Percentiles rank a stretch among this genome's conserved stretches.
Conservation (phyloP, 2,797 vertebrate species). For the Rhinatrema bivittatum region DNA sequence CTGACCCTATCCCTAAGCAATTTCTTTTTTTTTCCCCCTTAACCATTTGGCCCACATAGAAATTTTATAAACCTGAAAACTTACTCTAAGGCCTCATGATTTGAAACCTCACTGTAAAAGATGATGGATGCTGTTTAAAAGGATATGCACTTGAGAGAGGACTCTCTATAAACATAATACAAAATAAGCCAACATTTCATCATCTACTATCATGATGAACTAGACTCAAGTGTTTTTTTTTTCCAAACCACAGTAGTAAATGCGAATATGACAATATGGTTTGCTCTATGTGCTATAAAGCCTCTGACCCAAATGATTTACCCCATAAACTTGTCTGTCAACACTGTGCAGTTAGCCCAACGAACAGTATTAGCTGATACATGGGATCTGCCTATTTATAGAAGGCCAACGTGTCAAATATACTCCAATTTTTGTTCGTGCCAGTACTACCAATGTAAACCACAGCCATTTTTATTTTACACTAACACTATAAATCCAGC, state of each 20-base stretch:
- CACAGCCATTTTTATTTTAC: slow-evolving; percentile 65
- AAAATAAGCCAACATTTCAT: slow-evolving; percentile 1
- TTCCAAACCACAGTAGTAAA: slow-evolving; percentile 25
- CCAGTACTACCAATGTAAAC: slow-evolving; percentile 61
- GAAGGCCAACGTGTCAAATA: slow-evolving; percentile 50
- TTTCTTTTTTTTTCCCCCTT: too few species aligned
- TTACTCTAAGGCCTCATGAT: too few species aligned
- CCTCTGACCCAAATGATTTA: slow-evolving; percentile 29
- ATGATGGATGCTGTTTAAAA: too few species aligned
- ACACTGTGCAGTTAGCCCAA: slow-evolving; percentile 29
- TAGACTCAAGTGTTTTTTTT: slow-evolving; percentile 19
- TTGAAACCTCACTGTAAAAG: too few species aligned
- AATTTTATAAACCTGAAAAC: too few species aligned
- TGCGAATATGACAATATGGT: slow-evolving; percentile 19
- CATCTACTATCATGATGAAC: slow-evolving; percentile 14
- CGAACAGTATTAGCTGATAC: slow-evolving; percentile 44
- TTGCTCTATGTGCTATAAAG: slow-evolving; percentile 17
- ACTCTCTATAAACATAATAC: too few species aligned
- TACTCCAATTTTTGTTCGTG: slow-evolving; percentile 52
- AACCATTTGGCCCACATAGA: too few species aligned
- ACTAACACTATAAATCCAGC: slow-evolving; percentile 76
- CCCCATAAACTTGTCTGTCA: slow-evolving; percentile 29
- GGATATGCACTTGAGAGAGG: too few species aligned
- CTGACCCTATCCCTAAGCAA: too few species aligned
- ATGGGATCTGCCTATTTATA: slow-evolving; percentile 43